A percentile compares a stretch with the other conserved stretches of the same genome.
phyloP scores from a whole-genome alignment of 2,888 invertebrate species.

The Tenthredo notha region DNA sequence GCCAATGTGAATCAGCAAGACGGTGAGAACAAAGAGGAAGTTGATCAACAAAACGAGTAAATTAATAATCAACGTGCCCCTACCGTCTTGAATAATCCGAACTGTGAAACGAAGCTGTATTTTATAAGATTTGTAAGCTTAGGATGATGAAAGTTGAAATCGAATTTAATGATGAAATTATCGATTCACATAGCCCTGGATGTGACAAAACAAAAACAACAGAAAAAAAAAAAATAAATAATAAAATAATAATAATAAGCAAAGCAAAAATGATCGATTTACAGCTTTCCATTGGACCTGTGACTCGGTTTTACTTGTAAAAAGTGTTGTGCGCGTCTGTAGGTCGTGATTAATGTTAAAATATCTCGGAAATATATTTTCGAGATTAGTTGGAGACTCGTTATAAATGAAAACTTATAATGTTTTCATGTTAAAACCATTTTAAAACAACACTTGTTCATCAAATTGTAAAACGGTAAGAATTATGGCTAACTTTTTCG shows the following conservation, averaged over 20 bases:
- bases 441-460: constrained; percentile 31
- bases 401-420: neutral
- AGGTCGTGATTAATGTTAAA: constrained; percentile 16
- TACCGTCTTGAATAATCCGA: constrained; percentile 5
- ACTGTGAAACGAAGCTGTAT: constrained; percentile 41
- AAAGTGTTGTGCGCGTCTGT: constrained; percentile 20
- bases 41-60: constrained; percentile 77
- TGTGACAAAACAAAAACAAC: constrained; percentile 2
- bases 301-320: constrained; percentile 24
- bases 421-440: constrained; percentile 5
- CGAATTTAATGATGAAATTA: constrained; percentile 15
- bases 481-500: constrained; percentile 41
- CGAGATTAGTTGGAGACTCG: constrained; percentile 4
- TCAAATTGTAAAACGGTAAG: constrained; percentile 10
- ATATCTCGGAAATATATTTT: constrained; percentile 27
- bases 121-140: constrained; percentile 38
- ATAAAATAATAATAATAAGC: neutral
- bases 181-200: constrained; percentile 41
- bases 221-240: neutral
- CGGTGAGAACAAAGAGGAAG: constrained; percentile 75
- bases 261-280: constrained; percentile 19
- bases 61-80: constrained; percentile 39
- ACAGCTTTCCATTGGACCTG: neutral
- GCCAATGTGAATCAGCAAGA: constrained; percentile 74
- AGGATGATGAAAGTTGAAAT: constrained; percentile 37